These are phyloP conservation scores for Neoniphon sammara DNA, from an alignment of 2,797 vertebrate species.

Conservation along the genomic window DNA sequence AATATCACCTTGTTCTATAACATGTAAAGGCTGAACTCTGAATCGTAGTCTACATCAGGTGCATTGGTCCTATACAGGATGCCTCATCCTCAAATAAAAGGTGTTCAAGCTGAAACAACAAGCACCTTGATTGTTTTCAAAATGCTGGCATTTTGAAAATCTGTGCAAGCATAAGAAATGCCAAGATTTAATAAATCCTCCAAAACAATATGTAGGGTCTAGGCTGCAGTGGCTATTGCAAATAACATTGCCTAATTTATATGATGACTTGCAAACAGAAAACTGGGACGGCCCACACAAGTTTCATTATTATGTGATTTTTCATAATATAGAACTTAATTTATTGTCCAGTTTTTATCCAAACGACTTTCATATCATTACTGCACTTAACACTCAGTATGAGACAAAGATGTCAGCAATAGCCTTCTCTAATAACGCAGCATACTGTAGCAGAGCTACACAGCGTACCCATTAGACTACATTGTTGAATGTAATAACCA, in stretches of 20 bases:
- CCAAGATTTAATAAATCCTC: not conserved
- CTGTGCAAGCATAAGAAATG: slow-evolving; percentile 9
- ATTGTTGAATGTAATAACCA: slow-evolving; percentile 81
- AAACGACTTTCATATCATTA: slow-evolving; percentile 31
- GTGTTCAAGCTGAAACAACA: slow-evolving; percentile 75
- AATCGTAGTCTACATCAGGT: slow-evolving; percentile 73
- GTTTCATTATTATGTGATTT: slow-evolving; percentile 12
- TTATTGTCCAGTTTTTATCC: slow-evolving; percentile 18
- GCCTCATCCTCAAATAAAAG: slow-evolving; percentile 75
- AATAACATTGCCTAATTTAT: not conserved
- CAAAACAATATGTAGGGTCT: slow-evolving; percentile 4
- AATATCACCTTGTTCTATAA: slow-evolving; percentile 77
- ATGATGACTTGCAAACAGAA: slow-evolving; percentile 5
- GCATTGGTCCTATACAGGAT: slow-evolving; percentile 66
- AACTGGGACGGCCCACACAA: slow-evolving; percentile 8
- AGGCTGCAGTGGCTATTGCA: not conserved
- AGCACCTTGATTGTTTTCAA: slow-evolving; percentile 73
- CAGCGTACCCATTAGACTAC: slow-evolving; percentile 74
- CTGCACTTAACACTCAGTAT: slow-evolving; percentile 21
- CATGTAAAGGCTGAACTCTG: slow-evolving; percentile 74
- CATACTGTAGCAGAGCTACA: slow-evolving; percentile 58
- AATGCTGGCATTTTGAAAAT: slow-evolving; percentile 51
- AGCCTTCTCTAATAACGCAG: slow-evolving; percentile 35
- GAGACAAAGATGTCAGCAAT: slow-evolving; percentile 54
- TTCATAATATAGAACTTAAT: slow-evolving; percentile 6